phyloP scores from a whole-genome alignment of 2,888 invertebrate genomes.

The Lasiommata megera region DNA sequence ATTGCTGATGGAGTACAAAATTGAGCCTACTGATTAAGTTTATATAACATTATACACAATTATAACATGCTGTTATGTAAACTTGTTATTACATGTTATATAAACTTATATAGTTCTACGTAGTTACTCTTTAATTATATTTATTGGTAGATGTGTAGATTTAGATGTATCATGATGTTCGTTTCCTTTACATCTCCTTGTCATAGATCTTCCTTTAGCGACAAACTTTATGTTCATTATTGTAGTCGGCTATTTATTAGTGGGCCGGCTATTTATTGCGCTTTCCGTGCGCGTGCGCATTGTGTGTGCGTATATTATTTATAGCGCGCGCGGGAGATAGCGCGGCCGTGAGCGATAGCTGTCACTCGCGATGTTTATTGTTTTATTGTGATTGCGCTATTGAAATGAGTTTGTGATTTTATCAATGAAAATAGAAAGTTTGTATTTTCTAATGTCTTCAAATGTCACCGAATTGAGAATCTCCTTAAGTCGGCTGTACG shows the following conservation, averaged over 20 bases:
- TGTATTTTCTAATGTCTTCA: neutral
- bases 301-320: conserved; percentile 32
- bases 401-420: neutral
- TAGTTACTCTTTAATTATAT: no score
- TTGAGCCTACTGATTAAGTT: no score
- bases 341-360: conserved; percentile 34
- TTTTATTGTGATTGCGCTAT: conserved; percentile 8
- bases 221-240: neutral
- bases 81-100: no score
- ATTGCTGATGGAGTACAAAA: no score
- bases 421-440: neutral
- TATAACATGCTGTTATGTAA: no score
- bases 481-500: no score
- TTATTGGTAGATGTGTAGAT: no score
- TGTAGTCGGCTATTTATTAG: neutral
- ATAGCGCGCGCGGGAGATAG: conserved; percentile 38
- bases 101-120: no score
- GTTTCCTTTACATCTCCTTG: neutral
- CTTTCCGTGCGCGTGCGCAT: conserved; percentile 21
- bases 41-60: no score
- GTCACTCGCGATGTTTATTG: conserved; percentile 9
- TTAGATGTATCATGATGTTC: no score
- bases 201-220: neutral
- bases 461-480: no score
- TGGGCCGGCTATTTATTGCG: conserved; percentile 3